Evolutionary conservation across 2,113 vertebrate genomes (phyloP), one percentile per base, ranked within the genome.

Genomic region (Anthoscopus minutus): DNA sequence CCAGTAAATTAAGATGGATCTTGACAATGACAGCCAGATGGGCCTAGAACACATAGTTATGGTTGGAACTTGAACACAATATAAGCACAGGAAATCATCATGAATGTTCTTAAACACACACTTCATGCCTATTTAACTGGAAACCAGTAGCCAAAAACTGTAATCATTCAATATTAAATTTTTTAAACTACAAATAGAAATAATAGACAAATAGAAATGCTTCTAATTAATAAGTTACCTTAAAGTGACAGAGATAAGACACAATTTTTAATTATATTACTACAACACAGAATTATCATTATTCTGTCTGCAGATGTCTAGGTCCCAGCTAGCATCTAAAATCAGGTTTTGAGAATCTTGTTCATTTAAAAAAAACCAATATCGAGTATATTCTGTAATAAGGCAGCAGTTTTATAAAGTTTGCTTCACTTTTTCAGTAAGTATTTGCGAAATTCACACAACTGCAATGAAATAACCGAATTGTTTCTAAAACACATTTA

Each of bases 51-150:
- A 62, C 45, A 89, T 48, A 79, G 48, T 69, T 95, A 89, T 78
- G 81, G 65, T 67, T 96, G 95, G 93, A 97, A 94, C 70, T 89
- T 83, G 77, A 93, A 95, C 22, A 30, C 78, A 91, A 97, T 58
- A 88, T 66, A 97, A 97, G 94, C 96, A 96, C 42, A 94, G 85
- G 95, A 97, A 97, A 97, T 94, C 76, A 96, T 95, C 35, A 50
- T 15, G 56, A 96, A 96, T 89, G 51, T 54, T 86, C 81, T 91
- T 95, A 95, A 97, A 91, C 50, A 91, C 60, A 94, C 21, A 91
- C n/a, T 92, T 96, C 72, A 89, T 92, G 92, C 51, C 93, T 93
- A 70, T 74, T 70, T 93, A 87, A 94, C 90, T 72, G 88, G 54
- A 93, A 96, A 73, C n/a, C 51, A 78, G 38, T 56, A 95, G 87